Evolutionary conservation across 2,113 vertebrate species (phyloP).

Genomic region (Scartelaos histophorus): DNA sequence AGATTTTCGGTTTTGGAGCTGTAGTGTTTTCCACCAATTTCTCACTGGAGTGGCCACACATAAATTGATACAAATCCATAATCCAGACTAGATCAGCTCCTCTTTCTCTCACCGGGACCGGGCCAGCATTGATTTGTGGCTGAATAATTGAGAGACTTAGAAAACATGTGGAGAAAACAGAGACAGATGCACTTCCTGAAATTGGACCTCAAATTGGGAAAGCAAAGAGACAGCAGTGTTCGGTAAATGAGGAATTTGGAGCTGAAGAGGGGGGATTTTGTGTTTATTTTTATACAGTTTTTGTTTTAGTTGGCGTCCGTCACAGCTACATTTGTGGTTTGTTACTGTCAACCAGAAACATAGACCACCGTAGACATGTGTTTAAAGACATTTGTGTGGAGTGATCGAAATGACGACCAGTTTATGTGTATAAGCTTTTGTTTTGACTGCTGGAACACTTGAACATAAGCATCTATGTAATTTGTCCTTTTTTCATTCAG

Average conservation of each 20-base stretch:
- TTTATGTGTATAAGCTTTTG: no score
- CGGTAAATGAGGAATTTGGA: slow-evolving; percentile 39
- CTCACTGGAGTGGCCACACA: slow-evolving; percentile 59
- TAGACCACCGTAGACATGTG: no score
- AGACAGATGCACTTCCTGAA: slow-evolving; percentile 64
- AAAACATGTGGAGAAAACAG: slow-evolving; percentile 68
- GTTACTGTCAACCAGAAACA: background rate
- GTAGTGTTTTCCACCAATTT: slow-evolving; percentile 64
- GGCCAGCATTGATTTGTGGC: slow-evolving; percentile 72
- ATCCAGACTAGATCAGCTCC: slow-evolving; percentile 63
- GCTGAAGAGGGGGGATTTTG: slow-evolving; percentile 1
- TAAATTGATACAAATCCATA: slow-evolving; percentile 78
- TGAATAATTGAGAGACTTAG: slow-evolving; percentile 79
- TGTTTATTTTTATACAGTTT: background rate
- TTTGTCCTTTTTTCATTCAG: no score
- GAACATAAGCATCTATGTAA: no score
- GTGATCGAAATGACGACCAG: no score
- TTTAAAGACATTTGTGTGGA: no score
- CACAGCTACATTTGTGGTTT: background rate
- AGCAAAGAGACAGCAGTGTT: slow-evolving; percentile 26
- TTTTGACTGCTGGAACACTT: no score
- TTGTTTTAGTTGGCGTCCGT: background rate
- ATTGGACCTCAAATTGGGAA: slow-evolving; percentile 58
- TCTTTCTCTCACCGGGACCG: slow-evolving; percentile 58
- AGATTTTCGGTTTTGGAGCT: slow-evolving; percentile 45